Base-by-base conservation (phyloP, 1,140 invertebrate genomes). In the Cheumatopsyche charites region DNA sequence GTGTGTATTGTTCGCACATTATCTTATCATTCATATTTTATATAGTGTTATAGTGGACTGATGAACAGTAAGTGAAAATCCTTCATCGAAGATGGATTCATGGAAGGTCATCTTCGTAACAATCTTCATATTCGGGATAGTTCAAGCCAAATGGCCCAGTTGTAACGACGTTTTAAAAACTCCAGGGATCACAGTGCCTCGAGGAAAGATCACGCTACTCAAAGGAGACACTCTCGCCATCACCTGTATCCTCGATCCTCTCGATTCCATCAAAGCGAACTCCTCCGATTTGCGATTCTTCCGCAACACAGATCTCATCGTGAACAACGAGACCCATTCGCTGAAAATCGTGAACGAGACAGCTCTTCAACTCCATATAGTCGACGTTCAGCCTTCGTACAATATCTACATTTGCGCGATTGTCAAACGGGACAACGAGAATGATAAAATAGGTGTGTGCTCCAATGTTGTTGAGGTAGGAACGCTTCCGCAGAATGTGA, bases 401-500 rank as follows among this genome's bases (percentile, higher is more conserved):
- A 52, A 62, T 11, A 17, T 61, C 45, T 75, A 75, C 69, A 55
- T 62, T 36, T 75, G 74, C 65, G 55, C 68, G 69, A 25, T 75
- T 42, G 12, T 11, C 1, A 12, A n/a, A 12, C 6, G n/a, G n/a
- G 23, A 17, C 17, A 15, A 42, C 15, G 66, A 42, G 1, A 7
- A 12, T 0, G 12, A 1, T 13, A 4, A 3, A 15, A 42, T 47
- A 1, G 52, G 26, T 29, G 72, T 76, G 19, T 83, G 82, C 74
- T 65, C 75, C 2, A 80, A 73, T 26, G 76, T 79, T 58, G 80
- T 82, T 1, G 63, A 81, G 23, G 79, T 84, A 6, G 82, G 82
- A 19, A 78, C 77, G 11, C 70, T 76, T 61, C 89, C 89, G 15
- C 73, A 83, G 65, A 77, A 84, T 68, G 87, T 90, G 0, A 79